Evolutionary conservation across 2,888 invertebrate genomes (phyloP).

Genomic region (Plagodis pulveraria): DNA sequence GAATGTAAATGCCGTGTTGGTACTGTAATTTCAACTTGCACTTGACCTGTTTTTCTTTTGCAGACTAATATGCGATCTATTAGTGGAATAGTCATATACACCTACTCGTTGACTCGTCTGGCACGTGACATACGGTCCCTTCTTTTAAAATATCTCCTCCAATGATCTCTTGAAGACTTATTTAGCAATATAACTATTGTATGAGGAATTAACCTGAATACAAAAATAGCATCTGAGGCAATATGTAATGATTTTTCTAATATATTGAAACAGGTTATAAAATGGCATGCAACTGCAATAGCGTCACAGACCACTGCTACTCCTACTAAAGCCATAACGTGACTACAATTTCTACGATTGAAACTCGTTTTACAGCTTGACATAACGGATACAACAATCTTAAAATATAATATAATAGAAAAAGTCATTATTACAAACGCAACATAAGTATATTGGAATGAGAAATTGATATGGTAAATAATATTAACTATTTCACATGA

Average conservation of each 20-base stretch:
- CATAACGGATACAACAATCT: conserved; percentile 8
- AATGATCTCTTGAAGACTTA: conserved; percentile 15
- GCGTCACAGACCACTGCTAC: conserved; percentile 8
- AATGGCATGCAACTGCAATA: neutral
- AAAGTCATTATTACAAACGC: neutral
- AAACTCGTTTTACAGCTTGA: conserved; percentile 7
- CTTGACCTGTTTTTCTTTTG: no score
- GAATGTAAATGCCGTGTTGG: no score
- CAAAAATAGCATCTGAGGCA: neutral
- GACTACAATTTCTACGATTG: neutral
- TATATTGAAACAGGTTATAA: neutral
- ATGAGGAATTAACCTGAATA: neutral
- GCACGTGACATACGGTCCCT: neutral
- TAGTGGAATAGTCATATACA: no score
- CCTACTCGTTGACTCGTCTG: no score
- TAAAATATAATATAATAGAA: neutral
- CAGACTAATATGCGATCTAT: no score
- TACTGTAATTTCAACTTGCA: no score
- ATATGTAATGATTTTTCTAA: neutral
- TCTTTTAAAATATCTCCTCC: conserved; percentile 8
- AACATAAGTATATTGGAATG: neutral
- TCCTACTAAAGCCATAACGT: neutral
- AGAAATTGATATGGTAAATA: neutral
- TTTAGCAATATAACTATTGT: conserved; percentile 6
- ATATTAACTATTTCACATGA: neutral